phyloP scores from a whole-genome alignment of 2,797 vertebrate species.

The Protosalanx chinensis region DNA sequence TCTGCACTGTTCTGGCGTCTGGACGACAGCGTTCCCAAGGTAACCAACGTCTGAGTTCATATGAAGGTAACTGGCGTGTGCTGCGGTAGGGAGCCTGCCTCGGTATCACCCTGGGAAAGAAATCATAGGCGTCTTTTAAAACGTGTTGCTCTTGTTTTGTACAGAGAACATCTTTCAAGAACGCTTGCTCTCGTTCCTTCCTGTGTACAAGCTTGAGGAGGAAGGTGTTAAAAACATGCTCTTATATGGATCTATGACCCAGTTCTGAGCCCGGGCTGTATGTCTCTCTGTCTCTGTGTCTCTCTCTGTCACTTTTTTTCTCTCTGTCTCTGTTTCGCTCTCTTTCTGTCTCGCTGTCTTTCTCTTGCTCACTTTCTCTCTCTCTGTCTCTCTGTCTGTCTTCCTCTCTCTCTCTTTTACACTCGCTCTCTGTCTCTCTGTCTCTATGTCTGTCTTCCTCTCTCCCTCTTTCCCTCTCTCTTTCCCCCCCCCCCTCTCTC shows the following conservation, averaged over 20 bases:
- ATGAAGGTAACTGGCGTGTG: neutral
- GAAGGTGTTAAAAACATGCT: neutral
- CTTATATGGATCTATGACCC: neutral
- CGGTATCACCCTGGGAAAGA: neutral
- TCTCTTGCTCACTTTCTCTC: too few species aligned
- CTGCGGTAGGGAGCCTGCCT: neutral
- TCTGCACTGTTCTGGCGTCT: constrained; percentile 83
- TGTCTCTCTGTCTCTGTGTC: neutral
- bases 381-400: too few species aligned
- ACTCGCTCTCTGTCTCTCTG: too few species aligned
- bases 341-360: too few species aligned
- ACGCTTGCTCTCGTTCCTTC: neutral
- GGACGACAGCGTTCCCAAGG: constrained; percentile 76
- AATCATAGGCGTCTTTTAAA: neutral
- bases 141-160: neutral
- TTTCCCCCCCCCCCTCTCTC: too few species aligned
- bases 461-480: too few species aligned
- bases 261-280: neutral
- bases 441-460: too few species aligned
- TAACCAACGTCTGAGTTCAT: constrained; percentile 52
- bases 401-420: too few species aligned
- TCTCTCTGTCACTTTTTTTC: neutral
- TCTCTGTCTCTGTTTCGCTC: too few species aligned
- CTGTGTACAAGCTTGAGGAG: neutral
- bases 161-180: neutral